Evolutionary conservation across 1,140 invertebrate species (phyloP).

Genomic region (Diplogasteroides magnus): DNA sequence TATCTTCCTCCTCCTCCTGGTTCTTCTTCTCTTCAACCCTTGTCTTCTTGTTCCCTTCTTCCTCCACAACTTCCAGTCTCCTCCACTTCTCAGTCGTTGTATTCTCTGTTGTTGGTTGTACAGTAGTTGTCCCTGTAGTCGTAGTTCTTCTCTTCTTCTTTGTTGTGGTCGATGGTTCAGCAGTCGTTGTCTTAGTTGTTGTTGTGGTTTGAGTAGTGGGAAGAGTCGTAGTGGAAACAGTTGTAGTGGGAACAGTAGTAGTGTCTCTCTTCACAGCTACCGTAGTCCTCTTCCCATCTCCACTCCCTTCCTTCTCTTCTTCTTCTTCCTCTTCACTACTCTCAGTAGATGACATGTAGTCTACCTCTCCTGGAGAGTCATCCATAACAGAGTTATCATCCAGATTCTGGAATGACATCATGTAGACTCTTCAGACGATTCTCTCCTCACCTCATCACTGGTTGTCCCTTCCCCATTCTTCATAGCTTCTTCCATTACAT

Average conservation of each 20-base stretch:
- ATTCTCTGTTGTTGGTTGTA: too few relatives aligned
- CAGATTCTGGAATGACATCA: background rate
- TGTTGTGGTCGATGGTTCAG: too few relatives aligned
- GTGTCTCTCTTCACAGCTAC: constrained; percentile 12
- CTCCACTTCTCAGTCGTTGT: too few relatives aligned
- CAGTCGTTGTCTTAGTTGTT: constrained; percentile 16
- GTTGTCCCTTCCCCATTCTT: background rate
- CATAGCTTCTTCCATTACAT: background rate
- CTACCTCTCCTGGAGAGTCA: background rate
- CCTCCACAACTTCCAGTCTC: too few relatives aligned
- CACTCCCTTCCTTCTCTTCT: too few relatives aligned
- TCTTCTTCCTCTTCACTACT: background rate
- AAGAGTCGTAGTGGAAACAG: constrained; percentile 10
- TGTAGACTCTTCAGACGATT: background rate
- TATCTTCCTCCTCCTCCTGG: too few relatives aligned
- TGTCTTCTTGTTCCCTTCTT: too few relatives aligned
- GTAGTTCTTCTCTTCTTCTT: too few relatives aligned
- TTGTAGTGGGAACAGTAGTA: constrained; percentile 11
- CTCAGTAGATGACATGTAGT: background rate
- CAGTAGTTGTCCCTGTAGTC: too few relatives aligned
- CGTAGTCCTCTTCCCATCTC: constrained; percentile 6
- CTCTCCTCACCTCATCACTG: background rate
- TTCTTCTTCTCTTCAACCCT: too few relatives aligned
- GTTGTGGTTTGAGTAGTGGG: constrained; percentile 6
- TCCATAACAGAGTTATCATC: background rate